Base-by-base conservation (phyloP, 2,797 vertebrate genomes). In the Mus caroli region DNA sequence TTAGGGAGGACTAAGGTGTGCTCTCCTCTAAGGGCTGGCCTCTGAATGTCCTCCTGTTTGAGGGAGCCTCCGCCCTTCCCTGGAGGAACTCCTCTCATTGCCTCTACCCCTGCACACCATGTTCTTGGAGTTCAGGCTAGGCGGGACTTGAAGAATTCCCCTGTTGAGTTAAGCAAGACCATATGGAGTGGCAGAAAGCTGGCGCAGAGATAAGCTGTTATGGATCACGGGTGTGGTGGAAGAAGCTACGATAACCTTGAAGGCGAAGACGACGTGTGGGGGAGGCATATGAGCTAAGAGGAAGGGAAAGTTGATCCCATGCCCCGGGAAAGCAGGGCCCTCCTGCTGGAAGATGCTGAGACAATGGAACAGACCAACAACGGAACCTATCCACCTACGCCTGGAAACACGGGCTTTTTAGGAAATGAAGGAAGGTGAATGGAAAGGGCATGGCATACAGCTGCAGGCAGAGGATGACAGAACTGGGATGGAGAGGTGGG, bases 231-330 rank as follows among this genome's bases (percentile, higher is more conserved):
- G 90, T 90, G 84, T 6, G 94, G 84, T 85, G 43, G 78, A 92
- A 92, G 92, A 95, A 95, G 95, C 9, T 13, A 46, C 20, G 97
- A 88, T 84, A 85, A 88, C 89, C 60, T 94, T 79, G 80, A 64
- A 67, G 93, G 92, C 79, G 46, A 71, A 58, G 75, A 62, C 28
- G 1, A 3, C 40, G 71, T n/a, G 28, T 46, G 43, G 71, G 69
- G 46, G 58, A 14, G 43, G 17, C 58, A 0, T 22, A 2, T 12
- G 67, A 52, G 88, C 94, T 94, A 86, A 92, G 80, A 75, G 86
- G 31, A 76, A 94, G 20, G 95, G 89, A 94, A 75, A 91, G 40
- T 88, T n/a, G 24, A 37, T 54, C 56, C 82, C 15, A 13, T n/a
- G 26, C 37, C 92, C 94, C 92, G 28, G 92, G 97, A 97, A 96